phyloP scores from a whole-genome alignment of 2,113 vertebrate species.

The Ailurus styani region DNA sequence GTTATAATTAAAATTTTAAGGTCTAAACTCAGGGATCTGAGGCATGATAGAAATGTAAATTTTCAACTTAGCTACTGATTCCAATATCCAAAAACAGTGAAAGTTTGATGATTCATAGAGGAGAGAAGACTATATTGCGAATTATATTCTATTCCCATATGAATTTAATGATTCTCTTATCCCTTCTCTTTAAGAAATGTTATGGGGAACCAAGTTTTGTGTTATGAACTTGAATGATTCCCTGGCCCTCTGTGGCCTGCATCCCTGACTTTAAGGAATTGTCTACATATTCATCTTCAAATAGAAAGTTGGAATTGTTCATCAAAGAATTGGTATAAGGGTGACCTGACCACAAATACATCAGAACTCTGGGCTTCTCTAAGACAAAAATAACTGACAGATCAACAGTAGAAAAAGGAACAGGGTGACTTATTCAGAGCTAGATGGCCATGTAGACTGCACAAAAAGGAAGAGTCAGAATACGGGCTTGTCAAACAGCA shows the following conservation, averaged over 20 bases:
- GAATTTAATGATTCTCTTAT: slow-evolving; percentile 1
- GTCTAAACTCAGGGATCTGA: neutral
- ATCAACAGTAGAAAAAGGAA: slow-evolving; percentile 19
- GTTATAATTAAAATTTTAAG: neutral
- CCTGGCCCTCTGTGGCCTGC: neutral
- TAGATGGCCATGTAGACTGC: slow-evolving; percentile 12
- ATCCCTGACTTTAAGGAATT: neutral
- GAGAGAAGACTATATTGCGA: neutral
- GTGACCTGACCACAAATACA: neutral
- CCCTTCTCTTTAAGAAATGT: neutral
- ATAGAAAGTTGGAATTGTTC: neutral
- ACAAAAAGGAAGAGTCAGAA: slow-evolving; percentile 30
- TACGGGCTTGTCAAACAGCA: slow-evolving; percentile 58
- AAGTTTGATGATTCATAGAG: slow-evolving; percentile 3
- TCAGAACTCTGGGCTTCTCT: neutral
- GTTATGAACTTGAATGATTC: neutral
- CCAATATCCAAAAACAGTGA: neutral
- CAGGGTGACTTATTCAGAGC: slow-evolving; percentile 37
- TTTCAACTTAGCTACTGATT: neutral
- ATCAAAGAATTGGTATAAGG: neutral
- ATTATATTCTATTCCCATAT: neutral
- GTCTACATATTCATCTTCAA: neutral
- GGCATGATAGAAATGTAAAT: neutral
- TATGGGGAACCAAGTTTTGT: neutral
- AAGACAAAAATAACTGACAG: slow-evolving; percentile 45